phyloP scores from a whole-genome alignment of 2,888 invertebrate genomes.

The Eristalis arbustorum region DNA sequence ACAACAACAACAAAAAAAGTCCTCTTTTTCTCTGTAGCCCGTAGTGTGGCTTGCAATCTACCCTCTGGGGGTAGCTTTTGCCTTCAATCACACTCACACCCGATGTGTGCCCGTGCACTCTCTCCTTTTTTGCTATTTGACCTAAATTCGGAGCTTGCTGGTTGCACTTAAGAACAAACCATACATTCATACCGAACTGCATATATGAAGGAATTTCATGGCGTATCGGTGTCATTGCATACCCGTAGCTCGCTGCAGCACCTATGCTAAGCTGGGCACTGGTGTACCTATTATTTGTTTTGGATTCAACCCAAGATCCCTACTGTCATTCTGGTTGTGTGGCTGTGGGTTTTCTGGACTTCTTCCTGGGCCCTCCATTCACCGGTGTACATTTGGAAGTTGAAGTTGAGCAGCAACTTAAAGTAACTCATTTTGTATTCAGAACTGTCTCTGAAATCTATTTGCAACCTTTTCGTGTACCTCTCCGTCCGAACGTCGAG shows the following conservation, averaged over 20 bases:
- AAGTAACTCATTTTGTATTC: conserved; percentile 53
- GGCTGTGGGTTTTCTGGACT: conserved; percentile 19
- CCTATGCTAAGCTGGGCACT: conserved; percentile 4
- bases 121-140: conserved; percentile 65
- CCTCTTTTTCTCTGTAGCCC: neutral
- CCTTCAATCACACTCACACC: conserved; percentile 58
- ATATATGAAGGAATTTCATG: conserved; percentile 45
- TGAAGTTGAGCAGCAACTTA: conserved; percentile 31
- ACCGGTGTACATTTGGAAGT: neutral
- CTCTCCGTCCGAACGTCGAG: conserved; percentile 1
- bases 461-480: conserved; percentile 16
- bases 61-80: conserved; percentile 1
- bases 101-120: conserved; percentile 62
- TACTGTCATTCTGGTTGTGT: conserved; percentile 2
- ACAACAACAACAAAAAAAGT: neutral
- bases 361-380: neutral
- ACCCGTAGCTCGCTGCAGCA: conserved; percentile 9
- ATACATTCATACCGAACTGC: neutral
- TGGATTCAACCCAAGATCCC: conserved; percentile 32
- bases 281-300: conserved; percentile 35
- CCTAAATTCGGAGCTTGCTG: conserved; percentile 65
- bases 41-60: neutral
- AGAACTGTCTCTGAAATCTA: conserved; percentile 43
- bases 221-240: conserved; percentile 30
- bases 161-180: conserved; percentile 49